Evolutionary conservation across 1,140 invertebrate species (phyloP).

Genomic region (Bombus superbus): DNA sequence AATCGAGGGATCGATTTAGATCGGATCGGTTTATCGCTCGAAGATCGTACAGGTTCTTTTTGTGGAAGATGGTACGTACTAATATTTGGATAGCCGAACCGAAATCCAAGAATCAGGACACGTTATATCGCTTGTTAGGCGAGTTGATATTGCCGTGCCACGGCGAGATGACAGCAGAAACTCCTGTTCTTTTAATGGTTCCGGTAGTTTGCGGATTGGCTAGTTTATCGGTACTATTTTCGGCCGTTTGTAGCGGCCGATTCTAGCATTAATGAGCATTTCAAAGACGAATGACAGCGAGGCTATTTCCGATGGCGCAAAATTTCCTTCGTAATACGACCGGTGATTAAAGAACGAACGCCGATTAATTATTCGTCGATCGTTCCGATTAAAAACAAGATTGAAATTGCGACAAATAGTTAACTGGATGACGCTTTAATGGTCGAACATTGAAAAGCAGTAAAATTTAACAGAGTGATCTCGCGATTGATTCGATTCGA

Average conservation of each 20-base stretch:
- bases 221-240: conserved; percentile 52
- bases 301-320: conserved; percentile 16
- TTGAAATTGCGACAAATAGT: not conserved
- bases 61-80: not conserved
- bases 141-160: conserved; percentile 24
- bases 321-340: not conserved
- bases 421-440: too few relatives aligned
- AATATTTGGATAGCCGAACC: not conserved
- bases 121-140: conserved; percentile 32
- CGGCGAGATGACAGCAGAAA: conserved; percentile 27
- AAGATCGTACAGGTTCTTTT: not conserved
- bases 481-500: not conserved
- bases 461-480: not conserved
- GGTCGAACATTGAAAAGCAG: not conserved
- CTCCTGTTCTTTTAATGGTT: conserved; percentile 43
- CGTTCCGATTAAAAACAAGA: not conserved
- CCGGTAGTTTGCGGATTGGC: conserved; percentile 41
- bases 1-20: not conserved
- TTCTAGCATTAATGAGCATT: conserved; percentile 30
- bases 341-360: not conserved
- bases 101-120: too few relatives aligned
- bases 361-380: not conserved
- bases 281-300: conserved; percentile 30
- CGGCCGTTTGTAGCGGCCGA: conserved; percentile 27
- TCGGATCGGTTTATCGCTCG: not conserved